Percentiles rank a stretch among this genome's conserved stretches.
phyloP scores from a whole-genome alignment of 2,797 vertebrate species.

The Alca torda region DNA sequence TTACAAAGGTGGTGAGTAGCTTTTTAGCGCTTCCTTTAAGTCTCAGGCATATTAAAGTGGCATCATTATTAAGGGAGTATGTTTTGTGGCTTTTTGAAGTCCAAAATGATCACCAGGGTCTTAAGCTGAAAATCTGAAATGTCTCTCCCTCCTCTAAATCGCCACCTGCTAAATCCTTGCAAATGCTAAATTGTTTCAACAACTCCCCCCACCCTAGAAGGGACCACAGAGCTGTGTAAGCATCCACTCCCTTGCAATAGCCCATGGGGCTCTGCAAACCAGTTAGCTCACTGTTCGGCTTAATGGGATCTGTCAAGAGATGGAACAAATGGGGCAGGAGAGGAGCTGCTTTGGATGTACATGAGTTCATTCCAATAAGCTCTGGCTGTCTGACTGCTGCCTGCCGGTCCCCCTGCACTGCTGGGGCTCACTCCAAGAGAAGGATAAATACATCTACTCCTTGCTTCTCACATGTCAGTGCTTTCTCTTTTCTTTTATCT shows the following conservation, averaged over 20 bases:
- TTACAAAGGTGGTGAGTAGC: background rate
- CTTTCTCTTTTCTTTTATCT: too few relatives aligned
- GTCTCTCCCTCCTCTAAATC: background rate
- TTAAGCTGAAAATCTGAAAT: background rate
- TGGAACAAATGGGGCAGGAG: background rate
- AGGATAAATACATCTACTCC: background rate
- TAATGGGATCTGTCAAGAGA: background rate
- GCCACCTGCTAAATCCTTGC: background rate
- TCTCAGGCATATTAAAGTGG: background rate
- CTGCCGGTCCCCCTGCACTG: background rate
- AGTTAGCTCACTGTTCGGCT: background rate
- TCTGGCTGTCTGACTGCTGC: background rate
- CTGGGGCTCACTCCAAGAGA: background rate
- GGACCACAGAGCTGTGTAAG: background rate
- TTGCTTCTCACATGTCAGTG: background rate
- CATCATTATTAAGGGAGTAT: background rate
- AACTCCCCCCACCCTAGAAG: rapidly evolving
- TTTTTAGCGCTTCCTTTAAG: background rate
- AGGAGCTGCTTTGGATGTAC: background rate
- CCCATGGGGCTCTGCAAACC: background rate
- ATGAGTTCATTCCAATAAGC: background rate
- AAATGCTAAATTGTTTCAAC: background rate
- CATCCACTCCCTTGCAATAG: background rate
- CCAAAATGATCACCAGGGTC: rapidly evolving
- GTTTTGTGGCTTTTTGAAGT: background rate